phyloP scores from a whole-genome alignment of 2,113 vertebrate species.

The Mionectes macconnelli region DNA sequence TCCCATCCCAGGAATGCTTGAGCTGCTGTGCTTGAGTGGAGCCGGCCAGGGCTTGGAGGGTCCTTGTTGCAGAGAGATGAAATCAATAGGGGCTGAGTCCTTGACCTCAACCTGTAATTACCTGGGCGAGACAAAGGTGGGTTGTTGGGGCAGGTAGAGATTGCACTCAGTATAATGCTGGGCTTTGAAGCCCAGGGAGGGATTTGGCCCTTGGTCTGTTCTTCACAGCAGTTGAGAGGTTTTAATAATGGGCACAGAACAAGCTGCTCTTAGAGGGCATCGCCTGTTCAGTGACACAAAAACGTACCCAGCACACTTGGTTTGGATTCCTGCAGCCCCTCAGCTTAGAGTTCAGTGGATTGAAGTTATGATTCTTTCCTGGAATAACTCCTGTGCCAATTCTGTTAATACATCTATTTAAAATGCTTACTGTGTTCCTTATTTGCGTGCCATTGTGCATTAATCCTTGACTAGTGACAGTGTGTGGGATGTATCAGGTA shows the following conservation, averaged over 20 bases:
- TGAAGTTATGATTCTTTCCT: not conserved
- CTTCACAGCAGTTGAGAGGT: slow-evolving; percentile 43
- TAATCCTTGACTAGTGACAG: not conserved
- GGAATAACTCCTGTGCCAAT: not conserved
- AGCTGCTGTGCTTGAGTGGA: slow-evolving; percentile 70
- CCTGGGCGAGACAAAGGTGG: slow-evolving; percentile 79
- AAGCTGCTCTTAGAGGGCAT: slow-evolving; percentile 53
- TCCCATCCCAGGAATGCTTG: slow-evolving; percentile 73
- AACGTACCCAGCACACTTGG: not conserved
- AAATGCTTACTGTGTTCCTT: not conserved
- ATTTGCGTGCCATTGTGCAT: not conserved
- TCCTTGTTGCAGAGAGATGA: slow-evolving; percentile 67
- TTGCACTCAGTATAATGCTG: slow-evolving; percentile 66
- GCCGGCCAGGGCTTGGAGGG: slow-evolving; percentile 70
- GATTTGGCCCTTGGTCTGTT: slow-evolving; percentile 62
- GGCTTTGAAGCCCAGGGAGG: slow-evolving; percentile 48
- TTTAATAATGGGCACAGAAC: slow-evolving; percentile 53
- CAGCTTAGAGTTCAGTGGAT: not conserved
- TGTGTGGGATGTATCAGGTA: not conserved
- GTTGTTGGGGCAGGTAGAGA: slow-evolving; percentile 79
- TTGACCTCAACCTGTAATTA: slow-evolving; percentile 86
- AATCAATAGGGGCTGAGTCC: slow-evolving; percentile 79
- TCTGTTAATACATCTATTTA: not conserved
- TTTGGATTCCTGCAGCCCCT: not conserved
- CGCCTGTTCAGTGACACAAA: not conserved